A percentile compares a stretch with the other conserved stretches of the same genome.
Conservation (phyloP, 2,113 vertebrate genomes). For the Catharus bicknelli region DNA sequence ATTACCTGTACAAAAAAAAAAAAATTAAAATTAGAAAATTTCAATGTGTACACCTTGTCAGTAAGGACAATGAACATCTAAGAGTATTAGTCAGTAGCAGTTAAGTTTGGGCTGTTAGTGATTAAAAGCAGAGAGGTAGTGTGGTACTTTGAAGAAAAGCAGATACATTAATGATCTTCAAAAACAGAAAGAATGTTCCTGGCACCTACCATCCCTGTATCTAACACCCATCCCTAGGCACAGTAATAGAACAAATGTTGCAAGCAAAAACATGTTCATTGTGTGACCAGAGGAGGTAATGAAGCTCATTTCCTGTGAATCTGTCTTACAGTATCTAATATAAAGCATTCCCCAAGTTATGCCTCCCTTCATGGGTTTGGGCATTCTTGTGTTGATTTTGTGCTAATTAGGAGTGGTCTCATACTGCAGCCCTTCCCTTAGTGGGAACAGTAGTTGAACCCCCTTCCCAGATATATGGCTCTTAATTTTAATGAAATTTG, state of each 20-base stretch:
- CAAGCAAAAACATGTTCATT: conserved; percentile 42
- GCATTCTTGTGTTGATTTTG: neutral
- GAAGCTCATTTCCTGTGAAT: conserved; percentile 48
- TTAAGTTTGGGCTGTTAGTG: neutral
- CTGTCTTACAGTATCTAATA: conserved; percentile 14
- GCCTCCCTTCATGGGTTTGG: neutral
- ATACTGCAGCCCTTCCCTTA: neutral
- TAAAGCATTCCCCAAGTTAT: conserved; percentile 13
- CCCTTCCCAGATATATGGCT: neutral
- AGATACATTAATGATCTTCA: conserved; percentile 30
- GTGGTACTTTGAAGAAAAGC: conserved; percentile 24
- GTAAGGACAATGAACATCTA: neutral
- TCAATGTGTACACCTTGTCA: neutral
- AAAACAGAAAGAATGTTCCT: conserved; percentile 55
- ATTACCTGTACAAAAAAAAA: neutral
- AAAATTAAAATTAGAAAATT: neutral
- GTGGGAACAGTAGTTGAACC: neutral
- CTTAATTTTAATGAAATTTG: neutral
- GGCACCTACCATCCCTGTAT: conserved; percentile 30
- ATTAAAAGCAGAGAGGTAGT: conserved; percentile 25
- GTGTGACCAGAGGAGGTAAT: conserved; percentile 49
- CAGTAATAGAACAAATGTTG: conserved; percentile 33
- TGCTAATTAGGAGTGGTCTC: neutral
- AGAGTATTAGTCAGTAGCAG: neutral
- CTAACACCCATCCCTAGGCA: conserved; percentile 44